phyloP scores from a whole-genome alignment of 2,113 vertebrate genomes.

The Vicugna pacos region DNA sequence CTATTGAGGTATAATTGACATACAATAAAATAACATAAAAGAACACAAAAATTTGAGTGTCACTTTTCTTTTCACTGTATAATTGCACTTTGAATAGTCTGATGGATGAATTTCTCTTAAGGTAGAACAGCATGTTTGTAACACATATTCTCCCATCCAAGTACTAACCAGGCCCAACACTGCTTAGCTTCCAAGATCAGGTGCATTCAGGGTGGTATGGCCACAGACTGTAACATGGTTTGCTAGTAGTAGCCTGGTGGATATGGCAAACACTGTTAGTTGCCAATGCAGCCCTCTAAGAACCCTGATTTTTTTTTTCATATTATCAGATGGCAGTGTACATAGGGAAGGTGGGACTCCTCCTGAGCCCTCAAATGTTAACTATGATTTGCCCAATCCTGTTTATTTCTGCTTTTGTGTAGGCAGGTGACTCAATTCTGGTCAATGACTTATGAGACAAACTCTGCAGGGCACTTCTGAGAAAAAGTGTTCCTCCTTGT shows the following conservation, averaged over 20 bases:
- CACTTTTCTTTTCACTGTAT: constrained; percentile 8
- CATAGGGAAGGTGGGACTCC: neutral
- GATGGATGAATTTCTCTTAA: neutral
- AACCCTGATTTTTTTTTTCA: neutral
- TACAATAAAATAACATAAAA: neutral
- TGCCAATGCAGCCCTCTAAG: neutral
- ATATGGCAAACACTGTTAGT: neutral
- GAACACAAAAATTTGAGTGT: neutral
- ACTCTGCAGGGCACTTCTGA: neutral
- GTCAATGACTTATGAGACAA: neutral
- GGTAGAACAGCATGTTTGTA: neutral
- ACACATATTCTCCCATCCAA: neutral
- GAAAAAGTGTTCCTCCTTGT: neutral
- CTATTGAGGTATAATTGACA: neutral
- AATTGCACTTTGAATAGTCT: neutral
- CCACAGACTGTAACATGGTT: neutral
- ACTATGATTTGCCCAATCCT: neutral
- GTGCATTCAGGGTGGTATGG: no score
- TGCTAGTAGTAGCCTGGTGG: neutral
- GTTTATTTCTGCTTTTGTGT: constrained; percentile 3
- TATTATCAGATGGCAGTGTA: neutral
- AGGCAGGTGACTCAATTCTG: neutral
- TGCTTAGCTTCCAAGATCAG: no score
- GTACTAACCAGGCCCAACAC: no score
- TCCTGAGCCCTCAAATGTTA: neutral